These are phyloP conservation scores for Drosophila busckii DNA, from an alignment of 1,140 invertebrate species.

Conservation along the genomic window DNA sequence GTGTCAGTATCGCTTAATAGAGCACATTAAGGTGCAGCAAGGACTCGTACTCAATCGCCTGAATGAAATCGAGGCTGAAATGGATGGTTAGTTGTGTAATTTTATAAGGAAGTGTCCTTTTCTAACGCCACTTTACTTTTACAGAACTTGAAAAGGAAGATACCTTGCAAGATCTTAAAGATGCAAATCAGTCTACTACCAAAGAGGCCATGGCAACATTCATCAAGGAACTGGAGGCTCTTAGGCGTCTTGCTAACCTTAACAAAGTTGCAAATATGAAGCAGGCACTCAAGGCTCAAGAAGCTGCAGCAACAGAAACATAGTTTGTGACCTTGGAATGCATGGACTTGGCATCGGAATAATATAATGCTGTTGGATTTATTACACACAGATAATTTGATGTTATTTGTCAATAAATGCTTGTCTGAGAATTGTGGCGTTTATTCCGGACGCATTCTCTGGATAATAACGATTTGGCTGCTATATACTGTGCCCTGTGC, in stretches of 20 bases:
- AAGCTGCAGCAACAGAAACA: background rate
- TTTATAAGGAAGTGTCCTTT: too few species aligned
- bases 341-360: too few species aligned
- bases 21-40: conserved; percentile 88
- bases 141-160: conserved; percentile 63
- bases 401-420: too few species aligned
- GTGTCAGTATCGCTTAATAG: conserved; percentile 87
- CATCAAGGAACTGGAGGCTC: conserved; percentile 62
- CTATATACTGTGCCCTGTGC: too few species aligned
- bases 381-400: too few species aligned
- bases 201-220: conserved; percentile 65
- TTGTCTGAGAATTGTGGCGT: too few species aligned
- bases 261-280: conserved; percentile 64
- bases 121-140: too few species aligned
- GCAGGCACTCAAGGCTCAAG: conserved; percentile 28
- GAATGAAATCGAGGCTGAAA: conserved; percentile 87
- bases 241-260: conserved; percentile 64
- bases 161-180: conserved; percentile 52
- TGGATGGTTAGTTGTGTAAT: conserved; percentile 81
- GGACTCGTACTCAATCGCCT: conserved; percentile 85
- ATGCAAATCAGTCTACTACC: conserved; percentile 41
- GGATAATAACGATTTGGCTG: too few species aligned
- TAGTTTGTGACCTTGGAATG: too few species aligned
- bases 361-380: too few species aligned
- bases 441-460: too few species aligned